Evolutionary conservation across 2,888 invertebrate genomes (phyloP), one percentile per base, ranked within the genome.

Genomic region (Mylabris sibirica): DNA sequence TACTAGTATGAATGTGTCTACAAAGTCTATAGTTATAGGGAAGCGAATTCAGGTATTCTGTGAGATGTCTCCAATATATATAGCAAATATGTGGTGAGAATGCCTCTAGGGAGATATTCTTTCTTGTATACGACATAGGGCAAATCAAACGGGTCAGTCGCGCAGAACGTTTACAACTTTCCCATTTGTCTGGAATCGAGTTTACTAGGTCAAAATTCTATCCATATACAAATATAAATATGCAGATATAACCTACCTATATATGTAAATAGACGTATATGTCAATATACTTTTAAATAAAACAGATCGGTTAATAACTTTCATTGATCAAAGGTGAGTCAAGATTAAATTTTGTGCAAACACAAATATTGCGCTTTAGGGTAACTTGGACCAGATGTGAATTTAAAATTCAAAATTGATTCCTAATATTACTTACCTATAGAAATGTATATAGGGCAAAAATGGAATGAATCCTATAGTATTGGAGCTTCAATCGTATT

Each of bases 71-170:
- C 67, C 70, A 67, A 67, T 67, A 70, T 65, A 65, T 53, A n/a
- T n/a, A n/a, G n/a, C 60, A 64, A 63, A 60, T 35, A 59, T 20
- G 63, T 63, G 64, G 64, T 14, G 34, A 24, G 20, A 59, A 41
- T 34, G 30, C 60, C 72, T 62, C 70, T 20, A 59, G 70, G 70
- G 72, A 72, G 17, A 70, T 70, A 72, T 70, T 67, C 65, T 65
- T 65, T 61, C 68, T 69, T 70, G 70, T 68, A 64, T 72, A 70
- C 70, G 72, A 72, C 70, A 70, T 66, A 65, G 70, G 66, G 66
- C 72, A 72, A 70, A 72, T 72, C 72, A 72, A 72, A 65, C 53
- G 61, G 68, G 66, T 66, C 70, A 72, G 66, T 72, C 68, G 68
- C 66, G 70, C 70, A 68, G 72, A 72, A 71, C 63, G 14, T 26